Evolutionary conservation across 2,888 invertebrate genomes (phyloP).

Genomic region (Tenthredo distinguenda): DNA sequence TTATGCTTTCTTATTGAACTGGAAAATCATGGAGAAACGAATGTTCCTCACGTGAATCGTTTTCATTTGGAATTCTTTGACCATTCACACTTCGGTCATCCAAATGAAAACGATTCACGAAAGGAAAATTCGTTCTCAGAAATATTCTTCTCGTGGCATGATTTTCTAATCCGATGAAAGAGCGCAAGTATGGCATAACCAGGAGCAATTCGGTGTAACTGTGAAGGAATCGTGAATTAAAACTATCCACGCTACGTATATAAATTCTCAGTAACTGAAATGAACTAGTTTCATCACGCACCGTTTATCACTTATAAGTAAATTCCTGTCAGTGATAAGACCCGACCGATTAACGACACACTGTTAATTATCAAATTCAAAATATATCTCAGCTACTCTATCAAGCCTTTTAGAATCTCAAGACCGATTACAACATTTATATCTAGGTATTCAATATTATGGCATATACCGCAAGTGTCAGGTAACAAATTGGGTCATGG

Average conservation of each 20-base stretch:
- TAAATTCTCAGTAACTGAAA: background rate
- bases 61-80: too few species aligned
- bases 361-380: background rate
- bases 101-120: too few species aligned
- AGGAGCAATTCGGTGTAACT: background rate
- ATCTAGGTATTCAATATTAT: background rate
- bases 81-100: too few species aligned
- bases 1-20: too few species aligned
- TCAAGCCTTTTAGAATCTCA: background rate
- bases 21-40: too few species aligned
- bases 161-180: background rate
- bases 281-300: background rate
- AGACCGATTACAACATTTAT: background rate
- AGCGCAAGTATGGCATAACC: background rate
- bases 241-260: background rate
- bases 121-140: too few species aligned
- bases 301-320: background rate
- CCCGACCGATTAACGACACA: background rate
- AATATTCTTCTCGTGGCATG: too few species aligned
- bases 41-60: too few species aligned
- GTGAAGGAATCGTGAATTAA: background rate
- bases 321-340: background rate
- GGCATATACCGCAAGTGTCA: background rate
- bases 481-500: constrained; percentile 14
- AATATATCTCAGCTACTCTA: background rate